Percentiles rank a stretch among this genome's conserved stretches.
These are phyloP conservation scores for Chroicocephalus ridibundus DNA, from an alignment of 2,113 vertebrate genomes.

Conservation along the genomic window DNA sequence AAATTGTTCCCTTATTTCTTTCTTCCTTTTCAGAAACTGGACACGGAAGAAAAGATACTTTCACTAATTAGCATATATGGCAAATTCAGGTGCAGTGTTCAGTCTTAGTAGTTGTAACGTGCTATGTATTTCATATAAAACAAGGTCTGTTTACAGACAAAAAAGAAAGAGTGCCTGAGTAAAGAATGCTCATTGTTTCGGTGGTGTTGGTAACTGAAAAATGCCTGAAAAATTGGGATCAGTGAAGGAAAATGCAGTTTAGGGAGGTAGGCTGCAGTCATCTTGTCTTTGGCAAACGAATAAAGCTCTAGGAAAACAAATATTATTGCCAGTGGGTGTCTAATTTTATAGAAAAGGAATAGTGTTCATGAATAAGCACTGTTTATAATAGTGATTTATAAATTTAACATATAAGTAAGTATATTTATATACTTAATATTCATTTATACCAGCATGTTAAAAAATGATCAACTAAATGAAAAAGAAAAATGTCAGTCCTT, in stretches of 20 bases:
- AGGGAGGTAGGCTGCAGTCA: neutral
- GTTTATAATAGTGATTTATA: neutral
- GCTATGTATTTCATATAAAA: neutral
- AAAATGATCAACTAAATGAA: neutral
- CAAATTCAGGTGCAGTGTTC: neutral
- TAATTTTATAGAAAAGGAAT: neutral
- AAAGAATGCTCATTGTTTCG: neutral
- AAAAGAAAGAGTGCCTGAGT: neutral
- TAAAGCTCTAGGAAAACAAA: neutral
- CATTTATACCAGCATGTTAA: neutral
- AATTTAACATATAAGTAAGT: neutral
- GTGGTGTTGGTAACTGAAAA: neutral
- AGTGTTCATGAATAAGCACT: neutral
- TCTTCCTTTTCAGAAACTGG: neutral
- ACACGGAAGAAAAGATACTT: neutral
- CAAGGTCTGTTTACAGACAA: neutral
- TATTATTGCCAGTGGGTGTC: neutral
- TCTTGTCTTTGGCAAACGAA: neutral
- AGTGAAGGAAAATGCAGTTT: neutral
- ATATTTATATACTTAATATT: neutral
- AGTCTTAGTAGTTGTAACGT: neutral
- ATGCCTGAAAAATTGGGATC: neutral
- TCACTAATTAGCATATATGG: neutral
- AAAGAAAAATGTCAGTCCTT: neutral
- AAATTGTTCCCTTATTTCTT: neutral